Evolutionary conservation across 1,140 invertebrate genomes (phyloP).

Genomic region (Aphidius ervi): DNA sequence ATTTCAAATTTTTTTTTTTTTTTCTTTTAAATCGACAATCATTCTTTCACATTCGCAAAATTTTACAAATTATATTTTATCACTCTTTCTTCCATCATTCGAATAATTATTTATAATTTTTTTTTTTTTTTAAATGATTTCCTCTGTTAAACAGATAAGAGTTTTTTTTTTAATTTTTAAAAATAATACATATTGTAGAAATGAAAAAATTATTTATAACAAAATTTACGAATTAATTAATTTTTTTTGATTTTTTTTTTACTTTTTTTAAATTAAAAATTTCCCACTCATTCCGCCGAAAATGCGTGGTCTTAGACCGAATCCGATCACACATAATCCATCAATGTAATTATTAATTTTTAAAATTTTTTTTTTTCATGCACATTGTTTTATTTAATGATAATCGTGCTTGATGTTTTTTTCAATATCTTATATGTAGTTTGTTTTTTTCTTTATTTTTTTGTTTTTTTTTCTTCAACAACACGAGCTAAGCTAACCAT

Average conservation of each 20-base stretch:
- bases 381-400: conserved; percentile 25
- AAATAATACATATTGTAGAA: too few species aligned
- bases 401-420: conserved; percentile 25
- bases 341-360: conserved; percentile 9
- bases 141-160: too few species aligned
- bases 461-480: conserved; percentile 50
- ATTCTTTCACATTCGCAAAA: too few species aligned
- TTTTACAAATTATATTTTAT: too few species aligned
- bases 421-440: not conserved
- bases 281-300: conserved; percentile 42
- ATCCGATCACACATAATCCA: conserved; percentile 24
- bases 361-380: conserved; percentile 12
- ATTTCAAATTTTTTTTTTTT: too few species aligned
- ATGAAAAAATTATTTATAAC: too few species aligned
- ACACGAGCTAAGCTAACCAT: conserved; percentile 55
- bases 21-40: too few species aligned
- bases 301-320: conserved; percentile 44
- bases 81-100: too few species aligned
- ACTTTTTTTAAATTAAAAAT: conserved; percentile 11
- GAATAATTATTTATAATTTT: too few species aligned
- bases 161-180: too few species aligned
- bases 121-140: not conserved
- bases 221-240: not conserved
- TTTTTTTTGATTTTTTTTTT: not conserved
- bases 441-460: conserved; percentile 17